These are phyloP conservation scores for Nezara viridula DNA, from an alignment of 2,888 invertebrate species.

Conservation along the genomic window DNA sequence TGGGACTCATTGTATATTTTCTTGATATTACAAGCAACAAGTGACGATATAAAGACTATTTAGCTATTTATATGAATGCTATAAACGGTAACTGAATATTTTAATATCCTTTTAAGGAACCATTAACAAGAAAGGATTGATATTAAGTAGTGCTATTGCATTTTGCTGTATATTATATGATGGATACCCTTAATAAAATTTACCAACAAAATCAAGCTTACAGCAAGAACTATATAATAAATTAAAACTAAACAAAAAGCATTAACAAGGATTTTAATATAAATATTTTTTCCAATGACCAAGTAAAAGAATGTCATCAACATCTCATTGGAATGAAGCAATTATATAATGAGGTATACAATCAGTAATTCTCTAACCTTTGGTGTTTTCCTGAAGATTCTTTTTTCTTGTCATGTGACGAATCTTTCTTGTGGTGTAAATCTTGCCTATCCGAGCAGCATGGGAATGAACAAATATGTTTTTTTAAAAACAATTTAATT, in stretches of 20 bases:
- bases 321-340: background rate
- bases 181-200: background rate
- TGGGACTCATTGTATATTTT: too few relatives aligned
- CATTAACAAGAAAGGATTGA: too few relatives aligned
- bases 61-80: too few relatives aligned
- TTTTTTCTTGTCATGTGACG: slow-evolving; percentile 61
- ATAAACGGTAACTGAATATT: too few relatives aligned
- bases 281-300: background rate
- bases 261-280: background rate
- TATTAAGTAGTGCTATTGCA: too few relatives aligned
- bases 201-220: background rate
- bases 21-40: too few relatives aligned
- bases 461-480: slow-evolving; percentile 19
- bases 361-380: slow-evolving; percentile 60
- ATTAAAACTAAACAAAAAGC: background rate
- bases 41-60: too few relatives aligned
- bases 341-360: background rate
- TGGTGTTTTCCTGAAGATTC: slow-evolving; percentile 62
- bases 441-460: slow-evolving; percentile 44
- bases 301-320: background rate
- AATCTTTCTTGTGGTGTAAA: slow-evolving; percentile 51
- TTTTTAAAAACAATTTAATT: slow-evolving; percentile 2
- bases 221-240: background rate
- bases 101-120: too few relatives aligned
- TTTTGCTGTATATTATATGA: too few relatives aligned